Evolutionary conservation across 2,113 vertebrate species (phyloP).

Genomic region (Turdus rufiventris): DNA sequence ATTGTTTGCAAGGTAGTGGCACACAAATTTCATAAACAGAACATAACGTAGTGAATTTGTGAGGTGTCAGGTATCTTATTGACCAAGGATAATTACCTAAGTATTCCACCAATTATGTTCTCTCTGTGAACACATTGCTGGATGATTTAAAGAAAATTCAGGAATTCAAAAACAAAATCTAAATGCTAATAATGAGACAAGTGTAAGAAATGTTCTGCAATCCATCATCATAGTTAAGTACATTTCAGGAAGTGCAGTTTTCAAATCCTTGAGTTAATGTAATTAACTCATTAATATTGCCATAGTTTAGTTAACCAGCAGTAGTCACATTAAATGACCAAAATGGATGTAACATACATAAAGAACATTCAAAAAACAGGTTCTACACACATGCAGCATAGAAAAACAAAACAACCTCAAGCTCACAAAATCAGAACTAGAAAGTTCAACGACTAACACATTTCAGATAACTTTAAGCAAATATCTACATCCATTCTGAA

Average conservation of each 20-base stretch:
- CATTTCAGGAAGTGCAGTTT: conserved; percentile 64
- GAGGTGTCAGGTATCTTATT: not conserved
- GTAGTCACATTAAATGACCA: conserved; percentile 15
- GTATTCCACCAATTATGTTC: not conserved
- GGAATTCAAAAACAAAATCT: not conserved
- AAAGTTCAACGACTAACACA: conserved; percentile 22
- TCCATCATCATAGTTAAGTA: conserved; percentile 36
- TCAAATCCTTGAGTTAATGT: not conserved
- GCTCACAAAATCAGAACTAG: conserved; percentile 46
- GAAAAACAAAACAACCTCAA: conserved; percentile 16
- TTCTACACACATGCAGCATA: conserved; percentile 61
- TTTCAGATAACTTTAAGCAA: conserved; percentile 52
- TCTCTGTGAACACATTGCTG: not conserved
- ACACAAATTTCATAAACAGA: not conserved
- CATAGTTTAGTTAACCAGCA: not conserved
- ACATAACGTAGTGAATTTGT: not conserved
- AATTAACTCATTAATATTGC: conserved; percentile 22
- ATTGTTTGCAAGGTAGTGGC: conserved; percentile 30
- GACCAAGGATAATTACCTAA: not conserved
- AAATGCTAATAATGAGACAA: not conserved
- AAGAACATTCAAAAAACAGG: conserved; percentile 45
- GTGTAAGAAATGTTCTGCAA: conserved; percentile 27
- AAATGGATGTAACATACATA: conserved; percentile 42
- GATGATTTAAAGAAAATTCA: not conserved
- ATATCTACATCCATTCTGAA: conserved; percentile 61